Evolutionary conservation across 2,113 vertebrate genomes (phyloP).

Genomic region (Leiothrix lutea): DNA sequence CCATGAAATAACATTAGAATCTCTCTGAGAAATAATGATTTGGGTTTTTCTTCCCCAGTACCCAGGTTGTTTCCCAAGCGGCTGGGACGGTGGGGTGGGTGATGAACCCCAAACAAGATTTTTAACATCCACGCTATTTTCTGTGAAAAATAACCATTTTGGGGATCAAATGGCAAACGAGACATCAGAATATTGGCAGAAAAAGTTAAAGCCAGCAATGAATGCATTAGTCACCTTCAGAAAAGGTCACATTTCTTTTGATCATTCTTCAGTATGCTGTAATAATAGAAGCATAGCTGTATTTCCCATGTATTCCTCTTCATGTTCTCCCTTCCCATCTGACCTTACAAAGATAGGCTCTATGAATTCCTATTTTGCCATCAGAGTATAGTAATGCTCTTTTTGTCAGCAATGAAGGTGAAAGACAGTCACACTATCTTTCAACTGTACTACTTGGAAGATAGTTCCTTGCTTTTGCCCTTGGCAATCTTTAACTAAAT

Average conservation of each 20-base stretch:
- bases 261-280: neutral
- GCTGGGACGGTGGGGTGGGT: neutral
- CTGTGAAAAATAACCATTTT: neutral
- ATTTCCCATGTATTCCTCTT: neutral
- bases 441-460: neutral
- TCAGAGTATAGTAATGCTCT: neutral
- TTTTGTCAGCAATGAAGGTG: neutral
- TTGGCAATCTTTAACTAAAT: neutral
- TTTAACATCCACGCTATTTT: neutral
- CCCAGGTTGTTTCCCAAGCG: neutral
- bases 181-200: neutral
- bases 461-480: neutral
- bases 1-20: neutral
- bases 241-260: conserved; percentile 15
- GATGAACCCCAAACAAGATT: neutral
- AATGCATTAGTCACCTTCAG: neutral
- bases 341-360: neutral
- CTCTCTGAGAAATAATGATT: neutral
- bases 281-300: neutral
- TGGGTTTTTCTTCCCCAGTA: neutral
- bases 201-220: neutral
- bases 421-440: neutral
- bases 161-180: neutral
- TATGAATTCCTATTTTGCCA: neutral
- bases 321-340: neutral